Evolutionary conservation across 1,140 invertebrate genomes (phyloP), one percentile per base, ranked within the genome.

Genomic region (Ptiloglossa arizonensis): DNA sequence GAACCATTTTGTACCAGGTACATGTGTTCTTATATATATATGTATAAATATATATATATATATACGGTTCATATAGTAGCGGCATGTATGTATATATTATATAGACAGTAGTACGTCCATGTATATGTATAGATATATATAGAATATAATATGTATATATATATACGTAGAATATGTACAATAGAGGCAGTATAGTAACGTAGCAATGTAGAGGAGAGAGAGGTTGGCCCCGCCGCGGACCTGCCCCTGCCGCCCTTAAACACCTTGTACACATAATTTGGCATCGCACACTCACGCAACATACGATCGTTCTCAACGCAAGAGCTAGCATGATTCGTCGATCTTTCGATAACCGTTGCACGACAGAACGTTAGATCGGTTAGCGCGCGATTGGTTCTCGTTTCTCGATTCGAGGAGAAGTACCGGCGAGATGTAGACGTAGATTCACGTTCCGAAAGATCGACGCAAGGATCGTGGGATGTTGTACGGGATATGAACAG

Each of bases 151-250:
- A 88, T 89, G 81, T 89, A 90, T 89, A 87, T 87, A 89, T 89
- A 87, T 87, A 89, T 86, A 87, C 87, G 80, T 86, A 90, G 80
- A 87, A 83, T 90, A 91, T 90, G 87, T 90, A 91, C 89, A 91
- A 84, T 90, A 91, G 89, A 91, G 90, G 89, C 88, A 91, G 87
- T 88, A 86, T 86, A 88, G 85, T 86, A 91, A 89, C 88, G 90
- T 91, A 91, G 89, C 88, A 90, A 90, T 89, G 89, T 89, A 91
- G 89, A 91, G 90, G 89, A 91, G 87, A 90, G 87, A 91, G 87
- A 90, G 90, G 82, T 68, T 91, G 90, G 88, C 91, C 91, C 90
- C 88, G 88, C 89, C 90, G 83, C 87, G 85, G 87, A 90, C 87
- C 79, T 83, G 82, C 85, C 72, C 88, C 88, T 89, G 91, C 89